Evolutionary conservation across 2,888 invertebrate species (phyloP).

Genomic region (Melanostoma scalare): DNA sequence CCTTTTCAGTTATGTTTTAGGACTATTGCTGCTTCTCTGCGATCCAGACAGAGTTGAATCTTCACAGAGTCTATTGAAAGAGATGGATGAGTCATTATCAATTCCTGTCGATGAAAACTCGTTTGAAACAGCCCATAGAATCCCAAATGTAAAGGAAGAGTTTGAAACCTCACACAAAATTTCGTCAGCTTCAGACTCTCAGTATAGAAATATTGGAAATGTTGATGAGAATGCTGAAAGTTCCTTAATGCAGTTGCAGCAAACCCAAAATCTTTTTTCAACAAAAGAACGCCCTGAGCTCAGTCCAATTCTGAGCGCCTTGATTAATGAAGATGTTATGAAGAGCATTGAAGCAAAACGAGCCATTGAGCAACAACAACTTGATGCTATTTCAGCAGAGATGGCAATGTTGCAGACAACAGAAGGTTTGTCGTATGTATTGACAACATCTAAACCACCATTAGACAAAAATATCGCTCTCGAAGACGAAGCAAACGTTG

Average conservation of each 20-base stretch:
- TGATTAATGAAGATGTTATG: conserved; percentile 83
- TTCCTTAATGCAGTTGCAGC: conserved; percentile 74
- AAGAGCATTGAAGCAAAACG: conserved; percentile 83
- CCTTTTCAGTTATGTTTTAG: conserved; percentile 76
- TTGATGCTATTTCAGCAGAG: conserved; percentile 77
- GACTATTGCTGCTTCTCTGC: conserved; percentile 76
- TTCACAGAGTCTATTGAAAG: conserved; percentile 9
- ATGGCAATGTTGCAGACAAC: conserved; percentile 19
- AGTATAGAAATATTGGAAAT: conserved; percentile 51
- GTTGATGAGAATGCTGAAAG: conserved; percentile 74
- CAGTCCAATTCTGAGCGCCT: conserved; percentile 81
- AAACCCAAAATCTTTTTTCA: conserved; percentile 79
- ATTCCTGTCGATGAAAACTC: conserved; percentile 75
- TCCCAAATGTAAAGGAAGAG: conserved; percentile 79
- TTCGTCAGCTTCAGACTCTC: conserved; percentile 64
- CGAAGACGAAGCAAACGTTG: conserved; percentile 77
- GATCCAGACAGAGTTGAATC: conserved; percentile 68
- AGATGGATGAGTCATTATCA: conserved; percentile 55
- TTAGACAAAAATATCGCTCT: conserved; percentile 44
- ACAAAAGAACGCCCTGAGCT: conserved; percentile 82
- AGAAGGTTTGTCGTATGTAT: conserved; percentile 36
- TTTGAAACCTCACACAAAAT: conserved; percentile 81
- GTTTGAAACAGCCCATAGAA: conserved; percentile 89
- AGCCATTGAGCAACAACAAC: conserved; percentile 79
- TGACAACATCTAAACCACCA: conserved; percentile 77